These are phyloP conservation scores for Esox lucius DNA, from an alignment of 2,797 vertebrate genomes.

Conservation along the genomic window DNA sequence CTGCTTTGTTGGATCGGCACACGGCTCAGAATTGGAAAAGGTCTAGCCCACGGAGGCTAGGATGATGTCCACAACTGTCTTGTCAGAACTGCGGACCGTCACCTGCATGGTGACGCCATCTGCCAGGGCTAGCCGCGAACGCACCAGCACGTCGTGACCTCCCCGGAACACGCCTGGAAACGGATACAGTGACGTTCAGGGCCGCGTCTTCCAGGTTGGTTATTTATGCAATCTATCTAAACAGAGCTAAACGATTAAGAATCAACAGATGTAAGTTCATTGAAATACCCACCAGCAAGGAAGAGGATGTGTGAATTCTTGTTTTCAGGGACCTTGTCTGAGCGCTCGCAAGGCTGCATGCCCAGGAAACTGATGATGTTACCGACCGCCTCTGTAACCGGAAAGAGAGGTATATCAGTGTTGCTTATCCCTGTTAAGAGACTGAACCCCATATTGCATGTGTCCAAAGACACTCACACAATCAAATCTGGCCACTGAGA, in stretches of 20 bases:
- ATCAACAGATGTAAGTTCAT: not conserved
- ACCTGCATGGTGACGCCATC: constrained; percentile 99
- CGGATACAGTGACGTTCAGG: not conserved
- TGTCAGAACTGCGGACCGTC: constrained; percentile 88
- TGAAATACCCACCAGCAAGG: constrained; percentile 81
- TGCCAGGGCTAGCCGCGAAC: constrained; percentile 87
- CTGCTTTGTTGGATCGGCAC: constrained; percentile 14
- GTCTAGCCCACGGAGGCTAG: constrained; percentile 89
- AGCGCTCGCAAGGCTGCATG: constrained; percentile 97
- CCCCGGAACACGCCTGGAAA: constrained; percentile 88
- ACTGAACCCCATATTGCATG: not conserved
- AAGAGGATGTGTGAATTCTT: constrained; percentile 94
- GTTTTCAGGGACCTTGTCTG: constrained; percentile 96
- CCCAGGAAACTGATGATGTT: constrained; percentile 96
- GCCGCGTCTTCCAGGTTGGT: not conserved
- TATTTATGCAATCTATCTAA: too few species aligned
- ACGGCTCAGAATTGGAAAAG: not conserved
- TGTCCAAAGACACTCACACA: not conserved
- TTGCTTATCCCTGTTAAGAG: not conserved
- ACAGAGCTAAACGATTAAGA: not conserved
- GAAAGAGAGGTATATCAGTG: not conserved
- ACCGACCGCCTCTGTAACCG: constrained; percentile 29
- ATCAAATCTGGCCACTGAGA: not conserved
- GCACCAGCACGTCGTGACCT: constrained; percentile 84
- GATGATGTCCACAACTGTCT: constrained; percentile 88